A percentile compares a stretch with the other conserved stretches of the same genome.
Evolutionary conservation across 2,797 vertebrate genomes (phyloP).

Genomic region (Erethizon dorsatum): DNA sequence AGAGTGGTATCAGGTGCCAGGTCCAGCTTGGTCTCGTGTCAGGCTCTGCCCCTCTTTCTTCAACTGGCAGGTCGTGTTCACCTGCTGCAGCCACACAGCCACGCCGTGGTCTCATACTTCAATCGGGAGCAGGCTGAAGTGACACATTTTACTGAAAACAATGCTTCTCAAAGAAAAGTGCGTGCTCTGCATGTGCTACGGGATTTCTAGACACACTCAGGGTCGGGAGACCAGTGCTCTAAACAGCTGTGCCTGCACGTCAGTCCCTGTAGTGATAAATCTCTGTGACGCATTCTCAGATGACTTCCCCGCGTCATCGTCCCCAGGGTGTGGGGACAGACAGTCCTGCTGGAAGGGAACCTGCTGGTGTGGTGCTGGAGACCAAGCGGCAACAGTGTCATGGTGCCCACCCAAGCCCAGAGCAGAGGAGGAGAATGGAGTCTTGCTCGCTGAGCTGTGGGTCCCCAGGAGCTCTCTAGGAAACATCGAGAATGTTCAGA

Average conservation of each 20-base stretch:
- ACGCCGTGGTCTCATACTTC: neutral
- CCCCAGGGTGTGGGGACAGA: neutral
- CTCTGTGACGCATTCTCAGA: neutral
- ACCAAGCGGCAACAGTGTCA: too few species aligned
- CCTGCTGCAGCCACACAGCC: neutral
- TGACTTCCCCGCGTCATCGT: neutral
- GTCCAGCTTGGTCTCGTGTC: neutral
- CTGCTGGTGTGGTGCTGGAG: neutral
- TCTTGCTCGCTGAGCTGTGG: accelerated
- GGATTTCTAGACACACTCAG: slow-evolving; percentile 12
- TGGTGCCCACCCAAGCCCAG: neutral
- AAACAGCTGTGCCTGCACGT: neutral
- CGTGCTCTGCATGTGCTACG: neutral
- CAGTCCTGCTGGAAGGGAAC: neutral
- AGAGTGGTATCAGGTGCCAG: neutral
- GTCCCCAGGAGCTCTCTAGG: neutral
- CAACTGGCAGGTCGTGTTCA: neutral
- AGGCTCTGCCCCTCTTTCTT: neutral
- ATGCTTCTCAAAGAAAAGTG: neutral
- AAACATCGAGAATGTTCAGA: neutral
- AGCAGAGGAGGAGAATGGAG: neutral
- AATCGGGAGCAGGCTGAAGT: neutral
- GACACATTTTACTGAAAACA: slow-evolving; percentile 4
- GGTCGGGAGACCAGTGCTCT: neutral
- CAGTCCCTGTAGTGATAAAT: neutral